A percentile compares a stretch with the other conserved stretches of the same genome.
These are phyloP conservation scores for Uromys caudimaculatus DNA, from an alignment of 2,797 vertebrate genomes.

Conservation along the genomic window DNA sequence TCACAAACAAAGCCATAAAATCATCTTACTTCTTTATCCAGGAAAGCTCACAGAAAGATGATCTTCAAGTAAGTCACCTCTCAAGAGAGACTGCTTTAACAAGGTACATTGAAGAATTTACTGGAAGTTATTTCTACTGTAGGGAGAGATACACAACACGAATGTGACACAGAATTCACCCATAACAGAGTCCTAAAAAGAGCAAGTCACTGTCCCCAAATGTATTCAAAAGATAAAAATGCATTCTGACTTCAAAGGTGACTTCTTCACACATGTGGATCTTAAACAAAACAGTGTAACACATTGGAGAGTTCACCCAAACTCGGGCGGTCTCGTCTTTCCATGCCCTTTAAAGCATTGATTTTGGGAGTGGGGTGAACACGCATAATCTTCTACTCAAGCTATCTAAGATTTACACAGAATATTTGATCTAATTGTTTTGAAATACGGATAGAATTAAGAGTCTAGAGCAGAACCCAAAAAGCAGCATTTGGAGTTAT, in stretches of 20 bases:
- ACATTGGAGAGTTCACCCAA: neutral
- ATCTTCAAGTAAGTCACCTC: constrained; percentile 18
- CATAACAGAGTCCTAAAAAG: neutral
- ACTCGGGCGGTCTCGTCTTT: neutral
- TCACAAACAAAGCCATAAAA: constrained; percentile 61
- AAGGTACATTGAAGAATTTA: neutral
- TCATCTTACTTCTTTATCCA: constrained; percentile 14
- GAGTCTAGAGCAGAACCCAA: neutral
- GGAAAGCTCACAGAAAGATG: constrained; percentile 44
- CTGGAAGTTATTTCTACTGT: constrained; percentile 1
- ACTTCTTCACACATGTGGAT: neutral
- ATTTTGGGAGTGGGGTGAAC: neutral
- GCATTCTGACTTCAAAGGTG: neutral
- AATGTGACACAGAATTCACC: neutral
- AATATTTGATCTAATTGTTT: neutral
- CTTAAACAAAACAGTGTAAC: neutral
- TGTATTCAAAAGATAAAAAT: neutral
- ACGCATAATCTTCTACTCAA: neutral
- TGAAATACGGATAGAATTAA: neutral
- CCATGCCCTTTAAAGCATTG: neutral
- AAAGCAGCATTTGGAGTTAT: neutral
- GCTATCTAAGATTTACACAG: neutral
- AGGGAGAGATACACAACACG: neutral
- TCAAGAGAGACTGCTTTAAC: neutral
- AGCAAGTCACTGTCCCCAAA: neutral